phyloP scores from a whole-genome alignment of 2,113 vertebrate species.

The Hyaena hyaena region DNA sequence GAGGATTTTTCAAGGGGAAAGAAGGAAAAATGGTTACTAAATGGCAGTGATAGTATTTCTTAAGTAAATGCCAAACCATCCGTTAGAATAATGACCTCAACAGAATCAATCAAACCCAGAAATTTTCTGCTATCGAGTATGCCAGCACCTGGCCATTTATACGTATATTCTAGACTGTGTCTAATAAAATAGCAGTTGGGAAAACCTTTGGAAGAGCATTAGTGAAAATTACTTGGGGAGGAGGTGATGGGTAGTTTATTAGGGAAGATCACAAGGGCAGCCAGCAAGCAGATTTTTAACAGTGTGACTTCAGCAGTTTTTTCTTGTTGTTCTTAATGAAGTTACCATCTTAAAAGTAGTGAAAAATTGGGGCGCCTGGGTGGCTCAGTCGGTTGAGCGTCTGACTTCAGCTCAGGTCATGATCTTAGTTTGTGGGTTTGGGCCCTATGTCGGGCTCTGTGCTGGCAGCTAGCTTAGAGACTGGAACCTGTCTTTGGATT shows the following conservation, averaged over 20 bases:
- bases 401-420: too few species aligned
- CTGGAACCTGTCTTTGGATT: too few species aligned
- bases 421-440: too few species aligned
- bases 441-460: too few species aligned
- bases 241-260: conserved; percentile 26
- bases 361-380: too few species aligned
- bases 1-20: conserved; percentile 21
- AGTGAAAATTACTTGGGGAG: conserved; percentile 50
- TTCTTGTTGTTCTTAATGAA: conserved; percentile 31
- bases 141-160: not conserved
- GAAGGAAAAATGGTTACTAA: conserved; percentile 35
- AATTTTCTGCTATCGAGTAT: not conserved
- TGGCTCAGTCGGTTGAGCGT: too few species aligned
- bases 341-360: not conserved
- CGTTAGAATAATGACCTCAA: not conserved
- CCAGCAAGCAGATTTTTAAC: conserved; percentile 18
- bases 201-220: conserved; percentile 54
- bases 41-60: conserved; percentile 33
- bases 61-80: conserved; percentile 4
- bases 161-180: conserved; percentile 14
- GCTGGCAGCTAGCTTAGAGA: too few species aligned
- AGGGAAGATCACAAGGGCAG: not conserved
- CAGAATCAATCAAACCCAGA: conserved; percentile 28
- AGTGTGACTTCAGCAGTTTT: not conserved
- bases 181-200: conserved; percentile 5